Evolutionary conservation across 1,140 invertebrate genomes (phyloP).

Genomic region (Trichomalopsis sarcophagae): DNA sequence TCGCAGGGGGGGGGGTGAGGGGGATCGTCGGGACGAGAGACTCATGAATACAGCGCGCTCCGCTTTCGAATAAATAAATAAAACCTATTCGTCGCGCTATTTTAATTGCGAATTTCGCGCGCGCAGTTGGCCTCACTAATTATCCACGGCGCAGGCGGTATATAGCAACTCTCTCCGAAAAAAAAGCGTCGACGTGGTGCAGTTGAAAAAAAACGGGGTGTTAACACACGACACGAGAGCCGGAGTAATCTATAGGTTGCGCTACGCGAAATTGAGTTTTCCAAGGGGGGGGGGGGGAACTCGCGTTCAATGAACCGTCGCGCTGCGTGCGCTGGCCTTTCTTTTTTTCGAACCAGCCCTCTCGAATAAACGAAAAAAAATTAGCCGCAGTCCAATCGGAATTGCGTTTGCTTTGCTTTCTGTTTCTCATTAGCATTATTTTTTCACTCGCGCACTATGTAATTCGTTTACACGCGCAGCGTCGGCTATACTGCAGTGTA

Average conservation of each 20-base stretch:
- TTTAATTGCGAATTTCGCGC: conserved; percentile 1
- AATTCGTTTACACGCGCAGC: neutral
- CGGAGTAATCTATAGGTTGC: neutral
- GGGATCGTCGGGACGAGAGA: neutral
- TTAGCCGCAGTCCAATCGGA: neutral
- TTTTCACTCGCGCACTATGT: neutral
- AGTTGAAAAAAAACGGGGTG: neutral
- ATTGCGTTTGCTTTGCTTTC: neutral
- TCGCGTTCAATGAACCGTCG: neutral
- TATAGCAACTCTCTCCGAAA: neutral
- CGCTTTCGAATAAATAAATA: neutral
- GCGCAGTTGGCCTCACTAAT: neutral
- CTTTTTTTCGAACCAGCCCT: neutral
- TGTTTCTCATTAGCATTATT: neutral
- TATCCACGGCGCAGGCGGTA: neutral
- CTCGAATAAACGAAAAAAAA: neutral
- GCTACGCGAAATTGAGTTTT: conserved; percentile 25
- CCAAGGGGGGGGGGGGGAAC: neutral
- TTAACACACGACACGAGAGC: neutral
- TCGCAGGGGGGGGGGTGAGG: too few species aligned
- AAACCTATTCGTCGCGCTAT: neutral
- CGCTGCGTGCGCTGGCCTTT: too few species aligned
- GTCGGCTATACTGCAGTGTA: too few species aligned
- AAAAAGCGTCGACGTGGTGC: neutral
- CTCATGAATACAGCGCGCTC: neutral